Evolutionary conservation across 37 sponge, comb jelly and placozoan species (phyloP), one percentile per base, ranked within the genome.

Genomic region (Beroe ovata): DNA sequence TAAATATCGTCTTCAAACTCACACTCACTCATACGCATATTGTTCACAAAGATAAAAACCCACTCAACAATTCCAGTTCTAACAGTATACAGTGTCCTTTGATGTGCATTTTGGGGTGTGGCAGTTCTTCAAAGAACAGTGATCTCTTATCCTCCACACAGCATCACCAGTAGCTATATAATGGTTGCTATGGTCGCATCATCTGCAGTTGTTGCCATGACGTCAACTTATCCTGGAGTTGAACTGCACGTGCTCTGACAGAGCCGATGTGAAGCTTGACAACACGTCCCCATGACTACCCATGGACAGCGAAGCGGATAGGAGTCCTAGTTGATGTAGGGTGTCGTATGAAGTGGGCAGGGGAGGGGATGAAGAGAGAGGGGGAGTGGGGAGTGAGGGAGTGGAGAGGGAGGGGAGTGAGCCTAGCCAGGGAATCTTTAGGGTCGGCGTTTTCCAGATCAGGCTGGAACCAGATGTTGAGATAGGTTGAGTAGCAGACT

Each of bases 241-340:
- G 11, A 47, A 11, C 11, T 47, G 54, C 11, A 47, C 6, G 54
- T 47, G 54, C 11, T 47, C 54, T 47, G 54, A 47, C 11, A 47
- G 54, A n/a, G n/a, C n/a, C 11, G 54, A 47, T 16, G 54, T 47
- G 54, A 47, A 47, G 54, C 11, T 47, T 6, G 54, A 47, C 11
- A 47, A 16, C 11, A 47, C 54, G 54, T 47, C 54, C 6, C 54
- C 54, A 6, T 11, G 54, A 11, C 11, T 16, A 11, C 11, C 6
- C 11, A 11, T 16, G 54, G 54, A 47, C 6, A 47, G 54, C 11
- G 54, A 47, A 11, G 54, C 54, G 6, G 54, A 47, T 4, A 66
- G 69, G 18, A 66, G 36, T 14, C 69, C 69, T 3, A 66, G 69
- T 30, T 66, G 69, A 11, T 66, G 69, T 34, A 66, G 69, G 16